phyloP scores from a whole-genome alignment of 2,888 invertebrate species.

The Eupithecia centaureata region DNA sequence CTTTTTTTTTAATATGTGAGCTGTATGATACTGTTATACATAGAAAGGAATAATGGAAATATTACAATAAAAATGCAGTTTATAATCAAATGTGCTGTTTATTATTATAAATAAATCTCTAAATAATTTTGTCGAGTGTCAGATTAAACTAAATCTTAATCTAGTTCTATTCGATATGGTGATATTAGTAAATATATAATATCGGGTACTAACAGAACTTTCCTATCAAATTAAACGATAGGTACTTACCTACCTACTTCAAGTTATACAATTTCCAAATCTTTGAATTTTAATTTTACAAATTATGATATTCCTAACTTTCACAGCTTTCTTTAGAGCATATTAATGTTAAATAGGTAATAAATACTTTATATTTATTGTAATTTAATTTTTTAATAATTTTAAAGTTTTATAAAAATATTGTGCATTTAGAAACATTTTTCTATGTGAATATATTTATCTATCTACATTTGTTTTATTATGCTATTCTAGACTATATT shows the following conservation, averaged over 20 bases:
- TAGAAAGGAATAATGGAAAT: too few relatives aligned
- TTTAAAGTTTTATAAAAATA: constrained; percentile 18
- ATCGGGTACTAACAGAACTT: background rate
- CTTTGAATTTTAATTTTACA: background rate
- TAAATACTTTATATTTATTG: too few relatives aligned
- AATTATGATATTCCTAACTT: background rate
- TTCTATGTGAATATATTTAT: constrained; percentile 46
- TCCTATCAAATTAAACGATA: background rate
- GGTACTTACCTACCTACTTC: background rate
- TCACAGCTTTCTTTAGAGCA: background rate
- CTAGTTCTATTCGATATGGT: background rate
- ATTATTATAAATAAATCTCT: constrained; percentile 17
- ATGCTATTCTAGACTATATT: constrained; percentile 68
- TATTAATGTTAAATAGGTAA: background rate
- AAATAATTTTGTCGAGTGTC: background rate
- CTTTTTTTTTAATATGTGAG: too few relatives aligned
- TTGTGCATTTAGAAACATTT: constrained; percentile 18
- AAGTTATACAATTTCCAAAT: background rate
- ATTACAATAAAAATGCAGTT: constrained; percentile 28
- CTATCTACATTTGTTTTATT: constrained; percentile 43
- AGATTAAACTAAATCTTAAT: background rate
- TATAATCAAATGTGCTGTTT: constrained; percentile 56
- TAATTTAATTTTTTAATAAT: background rate
- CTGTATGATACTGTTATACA: too few relatives aligned
- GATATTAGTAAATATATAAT: background rate